Evolutionary conservation across 2,888 invertebrate species (phyloP).

Genomic region (Philopedon plagiatum): DNA sequence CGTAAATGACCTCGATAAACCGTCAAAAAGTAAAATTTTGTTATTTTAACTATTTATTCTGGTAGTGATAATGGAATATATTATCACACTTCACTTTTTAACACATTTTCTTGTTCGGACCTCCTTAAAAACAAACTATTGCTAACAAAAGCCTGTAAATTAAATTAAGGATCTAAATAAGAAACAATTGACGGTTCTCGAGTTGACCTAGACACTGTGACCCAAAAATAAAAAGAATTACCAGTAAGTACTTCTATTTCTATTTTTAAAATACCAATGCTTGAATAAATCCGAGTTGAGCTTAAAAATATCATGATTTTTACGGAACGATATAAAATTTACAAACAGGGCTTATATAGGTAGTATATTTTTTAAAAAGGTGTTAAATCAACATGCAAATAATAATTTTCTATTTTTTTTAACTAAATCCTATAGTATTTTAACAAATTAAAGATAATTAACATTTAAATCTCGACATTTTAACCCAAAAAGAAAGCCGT

Average conservation of each 20-base stretch:
- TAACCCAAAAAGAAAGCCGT: too few relatives aligned
- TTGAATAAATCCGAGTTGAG: conserved; percentile 2
- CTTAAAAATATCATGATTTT: not conserved
- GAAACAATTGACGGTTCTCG: not conserved
- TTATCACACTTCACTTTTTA: conserved; percentile 3
- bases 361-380: too few relatives aligned
- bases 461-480: too few relatives aligned
- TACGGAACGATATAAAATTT: too few relatives aligned
- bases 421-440: too few relatives aligned
- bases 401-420: too few relatives aligned
- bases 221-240: conserved; percentile 17
- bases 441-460: too few relatives aligned
- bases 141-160: not conserved
- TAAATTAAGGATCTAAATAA: conserved; percentile 1
- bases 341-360: too few relatives aligned
- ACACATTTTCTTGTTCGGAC: not conserved
- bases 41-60: not conserved
- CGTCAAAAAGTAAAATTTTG: not conserved
- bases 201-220: conserved; percentile 24
- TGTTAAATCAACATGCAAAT: too few relatives aligned
- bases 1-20: not conserved
- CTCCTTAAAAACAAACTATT: not conserved
- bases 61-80: not conserved
- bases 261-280: conserved; percentile 11
- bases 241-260: not conserved